Evolutionary conservation across 2,797 vertebrate genomes (phyloP).

Genomic region (Xenops minutus): DNA sequence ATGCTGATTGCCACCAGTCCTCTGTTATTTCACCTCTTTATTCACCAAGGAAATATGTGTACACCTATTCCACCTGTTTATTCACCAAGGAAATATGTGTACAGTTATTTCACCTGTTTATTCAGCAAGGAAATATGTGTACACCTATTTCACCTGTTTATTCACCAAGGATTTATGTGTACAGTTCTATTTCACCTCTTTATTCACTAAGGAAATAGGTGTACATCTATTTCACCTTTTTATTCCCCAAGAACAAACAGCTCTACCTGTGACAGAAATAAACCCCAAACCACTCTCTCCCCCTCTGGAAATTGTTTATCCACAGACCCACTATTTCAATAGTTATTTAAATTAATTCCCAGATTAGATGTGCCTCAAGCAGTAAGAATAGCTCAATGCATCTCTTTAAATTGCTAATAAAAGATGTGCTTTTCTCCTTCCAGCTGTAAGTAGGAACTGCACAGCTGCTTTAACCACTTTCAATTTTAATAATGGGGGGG

Average conservation of each 20-base stretch:
- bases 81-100: neutral
- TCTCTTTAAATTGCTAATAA: neutral
- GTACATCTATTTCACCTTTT: neutral
- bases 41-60: too few species aligned
- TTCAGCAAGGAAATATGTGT: neutral
- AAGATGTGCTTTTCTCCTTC: rapidly evolving
- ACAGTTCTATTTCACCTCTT: too few species aligned
- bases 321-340: neutral
- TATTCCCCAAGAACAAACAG: neutral
- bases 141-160: neutral
- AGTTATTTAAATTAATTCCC: neutral
- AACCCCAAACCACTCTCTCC: neutral
- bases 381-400: neutral
- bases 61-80: neutral
- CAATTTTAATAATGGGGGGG: neutral
- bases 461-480: neutral
- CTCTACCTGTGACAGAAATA: neutral
- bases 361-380: neutral
- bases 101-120: neutral
- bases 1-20: neutral
- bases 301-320: neutral
- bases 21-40: neutral
- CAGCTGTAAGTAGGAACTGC: neutral
- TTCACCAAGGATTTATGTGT: neutral
- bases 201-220: too few species aligned